Conservation (phyloP, 2,113 vertebrate species). For the Harpagus bidentatus region DNA sequence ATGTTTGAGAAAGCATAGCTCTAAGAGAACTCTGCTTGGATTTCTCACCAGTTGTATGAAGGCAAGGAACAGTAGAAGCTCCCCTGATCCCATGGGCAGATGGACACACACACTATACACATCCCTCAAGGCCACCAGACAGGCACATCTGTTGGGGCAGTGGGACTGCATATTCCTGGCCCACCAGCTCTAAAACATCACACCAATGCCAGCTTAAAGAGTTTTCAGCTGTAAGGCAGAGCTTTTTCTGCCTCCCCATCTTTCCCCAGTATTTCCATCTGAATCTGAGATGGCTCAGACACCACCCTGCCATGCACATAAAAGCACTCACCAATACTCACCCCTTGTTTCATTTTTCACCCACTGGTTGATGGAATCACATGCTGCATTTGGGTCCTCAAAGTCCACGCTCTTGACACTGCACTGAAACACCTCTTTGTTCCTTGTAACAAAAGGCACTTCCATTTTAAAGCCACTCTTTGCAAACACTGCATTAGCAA, state of each 20-base stretch:
- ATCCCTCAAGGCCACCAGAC: not conserved
- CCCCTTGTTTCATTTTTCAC: constrained; percentile 89
- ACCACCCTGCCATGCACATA: not conserved
- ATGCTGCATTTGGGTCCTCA: constrained; percentile 73
- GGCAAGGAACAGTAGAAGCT: not conserved
- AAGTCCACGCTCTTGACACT: constrained; percentile 82
- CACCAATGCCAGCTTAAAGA: not conserved
- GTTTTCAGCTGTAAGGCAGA: not conserved
- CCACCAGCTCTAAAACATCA: not conserved
- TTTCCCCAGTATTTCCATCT: not conserved
- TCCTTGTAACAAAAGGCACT: constrained; percentile 79
- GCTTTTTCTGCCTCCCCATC: not conserved
- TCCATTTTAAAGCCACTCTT: constrained; percentile 82
- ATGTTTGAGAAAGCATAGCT: not conserved
- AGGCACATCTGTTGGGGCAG: not conserved
- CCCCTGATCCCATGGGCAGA: not conserved
- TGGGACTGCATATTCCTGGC: not conserved
- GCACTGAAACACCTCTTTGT: constrained; percentile 89
- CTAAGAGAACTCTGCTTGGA: not conserved
- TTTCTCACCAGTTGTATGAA: not conserved
- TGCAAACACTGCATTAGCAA: constrained; percentile 89
- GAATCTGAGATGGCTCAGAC: not conserved
- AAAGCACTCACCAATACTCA: constrained; percentile 45
- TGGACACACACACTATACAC: not conserved
- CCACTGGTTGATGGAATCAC: constrained; percentile 88